Conservation (phyloP, 2,113 vertebrate genomes). For the Trematomus loennbergii region DNA sequence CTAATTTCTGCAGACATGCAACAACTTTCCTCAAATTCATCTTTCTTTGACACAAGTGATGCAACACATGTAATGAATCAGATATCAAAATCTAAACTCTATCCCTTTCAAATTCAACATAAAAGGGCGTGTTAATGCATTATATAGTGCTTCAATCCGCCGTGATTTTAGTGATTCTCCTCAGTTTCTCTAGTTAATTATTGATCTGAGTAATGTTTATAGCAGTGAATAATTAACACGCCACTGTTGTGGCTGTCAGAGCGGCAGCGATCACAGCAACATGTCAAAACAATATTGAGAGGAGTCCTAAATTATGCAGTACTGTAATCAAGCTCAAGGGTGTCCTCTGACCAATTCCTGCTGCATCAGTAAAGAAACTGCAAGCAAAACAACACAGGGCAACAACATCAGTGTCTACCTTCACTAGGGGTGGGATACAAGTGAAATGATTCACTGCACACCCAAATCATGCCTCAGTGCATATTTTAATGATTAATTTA, state of each 20-base stretch:
- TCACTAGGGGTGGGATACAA: not conserved
- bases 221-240: conserved; percentile 78
- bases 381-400: not conserved
- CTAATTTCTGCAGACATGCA: conserved; percentile 11
- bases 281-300: conserved; percentile 78
- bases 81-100: conserved; percentile 18
- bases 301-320: conserved; percentile 76
- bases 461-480: not conserved
- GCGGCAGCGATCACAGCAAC: conserved; percentile 48
- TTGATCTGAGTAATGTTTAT: conserved; percentile 72
- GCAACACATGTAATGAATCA: conserved; percentile 25
- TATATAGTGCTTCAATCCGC: conserved; percentile 5
- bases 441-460: not conserved
- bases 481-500: not conserved
- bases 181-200: conserved; percentile 73
- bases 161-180: conserved; percentile 43
- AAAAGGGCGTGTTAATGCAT: conserved; percentile 25
- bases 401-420: not conserved
- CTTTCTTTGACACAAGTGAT: conserved; percentile 8
- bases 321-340: conserved; percentile 58
- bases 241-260: conserved; percentile 65
- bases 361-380: conserved; percentile 11
- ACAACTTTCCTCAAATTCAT: conserved; percentile 6
- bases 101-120: conserved; percentile 12
- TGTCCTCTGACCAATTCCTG: conserved; percentile 44